phyloP scores from a whole-genome alignment of 2,797 vertebrate genomes.

The Enteromius treurensis region DNA sequence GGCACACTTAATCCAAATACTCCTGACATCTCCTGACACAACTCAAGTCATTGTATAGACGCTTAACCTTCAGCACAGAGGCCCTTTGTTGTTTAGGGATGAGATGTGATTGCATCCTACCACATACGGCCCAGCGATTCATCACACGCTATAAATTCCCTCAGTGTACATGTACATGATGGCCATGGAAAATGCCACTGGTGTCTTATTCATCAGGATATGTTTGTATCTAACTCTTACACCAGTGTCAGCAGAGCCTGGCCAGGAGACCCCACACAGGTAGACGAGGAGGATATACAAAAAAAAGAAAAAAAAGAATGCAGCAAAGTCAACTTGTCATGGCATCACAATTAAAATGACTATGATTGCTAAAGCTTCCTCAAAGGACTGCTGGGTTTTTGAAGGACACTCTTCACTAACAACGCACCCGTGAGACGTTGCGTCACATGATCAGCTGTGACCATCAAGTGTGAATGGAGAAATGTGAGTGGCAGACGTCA shows the following conservation, averaged over 20 bases:
- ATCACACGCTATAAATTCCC: slow-evolving; percentile 40
- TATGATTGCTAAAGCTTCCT: background rate
- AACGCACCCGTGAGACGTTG: slow-evolving; percentile 3
- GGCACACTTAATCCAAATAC: slow-evolving; percentile 50
- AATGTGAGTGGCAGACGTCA: slow-evolving; percentile 50
- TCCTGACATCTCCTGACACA: slow-evolving; percentile 18
- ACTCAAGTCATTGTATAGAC: slow-evolving; percentile 43
- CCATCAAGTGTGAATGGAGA: slow-evolving; percentile 17
- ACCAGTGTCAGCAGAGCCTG: background rate
- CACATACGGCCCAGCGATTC: slow-evolving; percentile 41
- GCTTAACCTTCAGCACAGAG: slow-evolving; percentile 55
- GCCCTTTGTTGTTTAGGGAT: slow-evolving; percentile 38
- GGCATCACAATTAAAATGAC: background rate
- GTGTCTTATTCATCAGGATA: slow-evolving; percentile 53
- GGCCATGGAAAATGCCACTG: slow-evolving; percentile 50
- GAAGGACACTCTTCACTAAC: slow-evolving; percentile 17
- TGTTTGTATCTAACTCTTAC: slow-evolving; percentile 23
- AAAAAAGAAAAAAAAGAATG: background rate
- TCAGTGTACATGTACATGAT: slow-evolving; percentile 14
- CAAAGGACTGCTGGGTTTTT: slow-evolving; percentile 9
- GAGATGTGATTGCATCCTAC: slow-evolving; percentile 47
- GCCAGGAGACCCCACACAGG: slow-evolving; percentile 25
- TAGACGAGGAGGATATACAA: slow-evolving; percentile 2
- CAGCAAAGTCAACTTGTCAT: background rate
- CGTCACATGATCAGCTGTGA: background rate